phyloP scores from a whole-genome alignment of 2,113 vertebrate species.

The Phoxinus phoxinus region DNA sequence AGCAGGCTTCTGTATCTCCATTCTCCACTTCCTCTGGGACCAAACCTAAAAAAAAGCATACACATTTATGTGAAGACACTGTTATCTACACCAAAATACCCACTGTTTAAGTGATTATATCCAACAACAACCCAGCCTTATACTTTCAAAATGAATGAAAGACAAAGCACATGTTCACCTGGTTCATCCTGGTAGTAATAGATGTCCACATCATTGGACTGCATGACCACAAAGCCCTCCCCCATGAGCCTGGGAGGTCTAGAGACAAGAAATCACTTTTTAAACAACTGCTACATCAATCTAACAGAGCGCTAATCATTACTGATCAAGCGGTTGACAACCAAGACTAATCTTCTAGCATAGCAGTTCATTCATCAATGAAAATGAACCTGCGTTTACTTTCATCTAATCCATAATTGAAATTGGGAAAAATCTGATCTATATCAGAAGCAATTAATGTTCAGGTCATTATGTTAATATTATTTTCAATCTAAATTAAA shows the following conservation, averaged over 20 bases:
- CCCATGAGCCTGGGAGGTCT: slow-evolving; percentile 97
- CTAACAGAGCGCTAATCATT: background rate
- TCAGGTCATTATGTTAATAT: slow-evolving; percentile 27
- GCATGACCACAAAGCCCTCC: slow-evolving; percentile 98
- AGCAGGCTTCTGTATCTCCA: slow-evolving; percentile 82
- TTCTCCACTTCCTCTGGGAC: slow-evolving; percentile 90
- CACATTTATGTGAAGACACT: background rate
- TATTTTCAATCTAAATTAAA: slow-evolving; percentile 10
- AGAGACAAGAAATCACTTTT: slow-evolving; percentile 21
- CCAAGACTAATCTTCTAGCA: slow-evolving; percentile 17
- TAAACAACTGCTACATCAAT: slow-evolving; percentile 7
- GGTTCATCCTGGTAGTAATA: slow-evolving; percentile 99
- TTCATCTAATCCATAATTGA: background rate
- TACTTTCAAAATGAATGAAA: background rate
- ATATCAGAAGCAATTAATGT: background rate
- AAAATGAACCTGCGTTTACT: background rate
- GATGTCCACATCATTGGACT: slow-evolving; percentile 98
- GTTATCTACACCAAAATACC: background rate
- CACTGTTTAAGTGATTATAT: background rate
- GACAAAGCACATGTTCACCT: slow-evolving; percentile 73
- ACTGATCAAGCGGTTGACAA: slow-evolving; percentile 1
- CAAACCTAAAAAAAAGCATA: slow-evolving; percentile 76
- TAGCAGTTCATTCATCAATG: background rate
- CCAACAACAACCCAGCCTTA: background rate
- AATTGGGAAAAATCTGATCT: background rate